Base-by-base conservation (phyloP, 2,888 invertebrate genomes). In the Drosophila helvetica region DNA sequence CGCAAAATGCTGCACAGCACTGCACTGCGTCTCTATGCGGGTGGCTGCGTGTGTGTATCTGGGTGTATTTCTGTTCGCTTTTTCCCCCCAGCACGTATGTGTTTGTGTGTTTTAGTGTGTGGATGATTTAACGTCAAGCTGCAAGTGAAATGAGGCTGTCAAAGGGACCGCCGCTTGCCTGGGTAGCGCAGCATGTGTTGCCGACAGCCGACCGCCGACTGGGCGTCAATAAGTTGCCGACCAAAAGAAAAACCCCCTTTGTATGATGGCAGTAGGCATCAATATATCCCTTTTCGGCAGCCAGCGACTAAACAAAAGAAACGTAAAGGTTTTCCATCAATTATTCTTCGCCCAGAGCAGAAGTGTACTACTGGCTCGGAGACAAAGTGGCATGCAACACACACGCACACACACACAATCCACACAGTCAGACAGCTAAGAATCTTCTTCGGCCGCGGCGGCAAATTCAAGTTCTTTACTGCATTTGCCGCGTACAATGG, bases 381-480 rank as follows among this genome's bases (percentile, higher is more conserved):
- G 33, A 33, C 1, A 12, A 10, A 12, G 15, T 38, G 38, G 3
- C 15, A 38, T 25, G 38, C 15, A 38, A 15, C 51, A 38, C 70
- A 61, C 51, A 67, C 63, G n/a, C n/a, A n/a, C 58, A 65, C 59
- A 62, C 22, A 58, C 64, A 73, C 6, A 25, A 6, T 19, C 19
- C 19, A 25, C 22, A 27, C 17, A 38, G 38, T n/a, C 22, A 19
- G 53, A 55, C 54, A 66, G 57, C 62, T 19, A 43, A 61, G 48
- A 52, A 38, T 53, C 38, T 42, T 53, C 50, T n/a, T n/a, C 2
- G n/a, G 33, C 33, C 33, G 15, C 33, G 45, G 22, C 52, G 50
- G 68, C 78, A 75, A 78, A 88, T 79, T 82, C 86, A 86, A 88
- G 75, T 79, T 75, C 59, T 52, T 68, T 19, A 60, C 72, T 63